These are phyloP conservation scores for Python bivittatus DNA, from an alignment of 2,113 vertebrate species.

Conservation along the genomic window DNA sequence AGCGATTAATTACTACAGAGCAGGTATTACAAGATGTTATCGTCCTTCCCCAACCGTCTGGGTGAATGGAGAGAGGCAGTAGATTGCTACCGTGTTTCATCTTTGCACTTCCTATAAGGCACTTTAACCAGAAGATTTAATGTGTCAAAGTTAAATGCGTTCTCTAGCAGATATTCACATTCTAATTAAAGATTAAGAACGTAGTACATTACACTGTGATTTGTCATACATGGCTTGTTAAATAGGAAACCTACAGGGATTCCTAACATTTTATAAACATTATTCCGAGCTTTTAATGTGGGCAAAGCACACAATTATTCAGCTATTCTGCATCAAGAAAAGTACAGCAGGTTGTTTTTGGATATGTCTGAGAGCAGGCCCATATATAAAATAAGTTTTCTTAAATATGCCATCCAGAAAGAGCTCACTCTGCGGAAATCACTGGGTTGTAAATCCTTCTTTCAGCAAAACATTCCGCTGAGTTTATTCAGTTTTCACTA, in stretches of 20 bases:
- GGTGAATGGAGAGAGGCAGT: conserved; percentile 84
- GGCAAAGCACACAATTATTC: conserved; percentile 78
- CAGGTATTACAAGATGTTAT: conserved; percentile 91
- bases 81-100: conserved; percentile 84
- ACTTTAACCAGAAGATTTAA: conserved; percentile 93
- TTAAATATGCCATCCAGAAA: not conserved
- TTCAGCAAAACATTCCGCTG: conserved; percentile 41
- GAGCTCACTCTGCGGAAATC: not conserved
- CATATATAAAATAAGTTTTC: conserved; percentile 61
- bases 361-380: not conserved
- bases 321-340: conserved; percentile 66
- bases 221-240: conserved; percentile 93
- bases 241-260: conserved; percentile 88
- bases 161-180: conserved; percentile 86
- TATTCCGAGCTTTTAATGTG: conserved; percentile 83
- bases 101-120: conserved; percentile 85
- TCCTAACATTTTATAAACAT: conserved; percentile 87
- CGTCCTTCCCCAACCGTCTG: conserved; percentile 85
- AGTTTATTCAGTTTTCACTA: conserved; percentile 52
- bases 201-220: conserved; percentile 90
- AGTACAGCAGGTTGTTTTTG: conserved; percentile 55
- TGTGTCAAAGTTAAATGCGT: conserved; percentile 88
- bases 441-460: conserved; percentile 27
- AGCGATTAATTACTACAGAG: conserved; percentile 95
- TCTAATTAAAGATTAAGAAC: conserved; percentile 93